These are phyloP conservation scores for Chouioia cunea DNA, from an alignment of 2,888 invertebrate genomes.

Conservation along the genomic window DNA sequence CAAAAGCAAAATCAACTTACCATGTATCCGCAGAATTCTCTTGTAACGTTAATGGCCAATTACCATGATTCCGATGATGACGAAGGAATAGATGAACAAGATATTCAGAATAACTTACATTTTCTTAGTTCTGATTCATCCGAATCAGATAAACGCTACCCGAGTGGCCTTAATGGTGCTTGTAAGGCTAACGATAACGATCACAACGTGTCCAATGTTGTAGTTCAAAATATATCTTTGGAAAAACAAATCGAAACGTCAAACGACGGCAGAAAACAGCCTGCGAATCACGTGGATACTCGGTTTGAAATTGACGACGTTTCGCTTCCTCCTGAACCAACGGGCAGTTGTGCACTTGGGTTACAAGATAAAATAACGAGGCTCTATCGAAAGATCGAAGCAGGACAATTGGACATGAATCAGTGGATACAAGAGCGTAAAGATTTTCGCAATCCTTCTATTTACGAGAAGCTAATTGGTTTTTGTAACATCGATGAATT, in stretches of 20 bases:
- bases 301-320: slow-evolving; percentile 71
- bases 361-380: slow-evolving; percentile 86
- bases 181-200: slow-evolving; percentile 56
- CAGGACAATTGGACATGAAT: slow-evolving; percentile 89
- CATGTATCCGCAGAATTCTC: slow-evolving; percentile 72
- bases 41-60: slow-evolving; percentile 88
- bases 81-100: slow-evolving; percentile 80
- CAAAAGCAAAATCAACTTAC: slow-evolving; percentile 67
- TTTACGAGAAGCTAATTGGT: slow-evolving; percentile 96
- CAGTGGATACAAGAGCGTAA: slow-evolving; percentile 89
- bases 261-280: slow-evolving; percentile 55
- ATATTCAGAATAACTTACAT: slow-evolving; percentile 71
- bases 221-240: slow-evolving; percentile 48
- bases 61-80: slow-evolving; percentile 94
- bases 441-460: slow-evolving; percentile 96
- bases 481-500: slow-evolving; percentile 96
- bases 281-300: slow-evolving; percentile 61
- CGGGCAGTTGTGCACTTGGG: slow-evolving; percentile 83
- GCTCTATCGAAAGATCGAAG: slow-evolving; percentile 82
- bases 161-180: slow-evolving; percentile 55
- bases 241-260: slow-evolving; percentile 55
- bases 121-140: slow-evolving; percentile 62
- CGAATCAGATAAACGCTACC: slow-evolving; percentile 61
- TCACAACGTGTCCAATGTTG: slow-evolving; percentile 59
- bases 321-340: slow-evolving; percentile 84